Conservation (phyloP, 2,888 invertebrate species). For the Stenurella melanura region DNA sequence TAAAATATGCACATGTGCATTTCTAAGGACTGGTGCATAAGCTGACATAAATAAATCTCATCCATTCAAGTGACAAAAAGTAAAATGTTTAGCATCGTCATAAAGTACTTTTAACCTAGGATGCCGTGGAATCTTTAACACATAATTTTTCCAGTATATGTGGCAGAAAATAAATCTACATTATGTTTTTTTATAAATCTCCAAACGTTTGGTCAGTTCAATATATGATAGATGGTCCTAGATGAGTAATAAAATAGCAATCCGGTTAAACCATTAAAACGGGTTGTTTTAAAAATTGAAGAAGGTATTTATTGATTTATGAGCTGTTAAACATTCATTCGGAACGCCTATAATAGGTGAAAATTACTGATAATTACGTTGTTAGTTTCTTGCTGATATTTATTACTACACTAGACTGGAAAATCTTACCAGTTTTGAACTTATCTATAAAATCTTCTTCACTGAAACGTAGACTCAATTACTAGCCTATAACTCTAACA, state of each 20-base stretch:
- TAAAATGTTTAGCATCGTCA: neutral
- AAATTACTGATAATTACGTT: constrained; percentile 36
- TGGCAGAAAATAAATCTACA: neutral
- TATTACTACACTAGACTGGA: constrained; percentile 15
- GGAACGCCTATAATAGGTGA: constrained; percentile 34
- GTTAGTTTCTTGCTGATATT: constrained; percentile 25
- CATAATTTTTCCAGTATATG: neutral
- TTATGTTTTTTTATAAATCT: neutral
- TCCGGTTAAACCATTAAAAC: constrained; percentile 17
- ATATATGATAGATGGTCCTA: constrained; percentile 9
- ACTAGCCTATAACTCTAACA: neutral
- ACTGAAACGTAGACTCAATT: neutral
- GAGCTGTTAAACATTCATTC: constrained; percentile 36
- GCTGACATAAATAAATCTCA: too few species aligned
- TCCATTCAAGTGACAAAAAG: too few species aligned
- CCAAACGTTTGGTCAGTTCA: neutral
- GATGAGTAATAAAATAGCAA: constrained; percentile 4
- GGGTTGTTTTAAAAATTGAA: constrained; percentile 18
- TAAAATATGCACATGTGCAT: too few species aligned
- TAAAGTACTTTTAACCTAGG: neutral
- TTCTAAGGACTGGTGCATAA: too few species aligned
- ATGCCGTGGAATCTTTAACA: neutral
- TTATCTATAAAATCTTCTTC: neutral
- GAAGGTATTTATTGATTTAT: constrained; percentile 33
- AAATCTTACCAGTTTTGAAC: constrained; percentile 25